A percentile compares a stretch with the other conserved stretches of the same genome.
phyloP scores from a whole-genome alignment of 92 coral and sea anemone genomes.

The Heteractis magnifica region DNA sequence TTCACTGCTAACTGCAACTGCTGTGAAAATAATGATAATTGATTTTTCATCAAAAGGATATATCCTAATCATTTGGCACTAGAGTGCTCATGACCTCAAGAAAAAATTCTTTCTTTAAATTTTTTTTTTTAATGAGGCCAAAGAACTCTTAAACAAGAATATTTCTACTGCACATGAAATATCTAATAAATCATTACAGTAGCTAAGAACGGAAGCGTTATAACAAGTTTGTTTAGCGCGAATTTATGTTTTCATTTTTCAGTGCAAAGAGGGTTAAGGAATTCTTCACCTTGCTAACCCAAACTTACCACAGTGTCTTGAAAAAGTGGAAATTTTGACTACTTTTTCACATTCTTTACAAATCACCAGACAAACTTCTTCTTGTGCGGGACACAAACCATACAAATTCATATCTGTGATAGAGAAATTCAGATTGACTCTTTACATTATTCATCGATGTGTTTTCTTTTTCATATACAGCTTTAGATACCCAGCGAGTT shows the following conservation, averaged over 20 bases:
- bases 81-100: neutral
- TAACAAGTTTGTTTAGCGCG: neutral
- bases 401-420: conserved; percentile 88
- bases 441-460: neutral
- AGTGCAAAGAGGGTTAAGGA: conserved; percentile 4
- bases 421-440: conserved; percentile 30
- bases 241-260: neutral
- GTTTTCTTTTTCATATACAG: neutral
- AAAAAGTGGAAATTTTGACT: conserved; percentile 80
- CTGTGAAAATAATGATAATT: neutral
- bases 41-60: neutral
- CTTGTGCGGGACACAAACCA: conserved; percentile 93
- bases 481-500: neutral
- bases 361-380: conserved; percentile 75
- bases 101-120: neutral
- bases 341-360: conserved; percentile 86
- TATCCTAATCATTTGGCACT: neutral
- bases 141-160: neutral
- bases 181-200: neutral
- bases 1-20: neutral
- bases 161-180: neutral
- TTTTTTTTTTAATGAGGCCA: neutral
- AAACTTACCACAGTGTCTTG: conserved; percentile 88
- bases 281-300: neutral
- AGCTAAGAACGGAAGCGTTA: neutral